A percentile compares a stretch with the other conserved stretches of the same genome.
Evolutionary conservation across 2,113 vertebrate genomes (phyloP).

Genomic region (Martes martes): DNA sequence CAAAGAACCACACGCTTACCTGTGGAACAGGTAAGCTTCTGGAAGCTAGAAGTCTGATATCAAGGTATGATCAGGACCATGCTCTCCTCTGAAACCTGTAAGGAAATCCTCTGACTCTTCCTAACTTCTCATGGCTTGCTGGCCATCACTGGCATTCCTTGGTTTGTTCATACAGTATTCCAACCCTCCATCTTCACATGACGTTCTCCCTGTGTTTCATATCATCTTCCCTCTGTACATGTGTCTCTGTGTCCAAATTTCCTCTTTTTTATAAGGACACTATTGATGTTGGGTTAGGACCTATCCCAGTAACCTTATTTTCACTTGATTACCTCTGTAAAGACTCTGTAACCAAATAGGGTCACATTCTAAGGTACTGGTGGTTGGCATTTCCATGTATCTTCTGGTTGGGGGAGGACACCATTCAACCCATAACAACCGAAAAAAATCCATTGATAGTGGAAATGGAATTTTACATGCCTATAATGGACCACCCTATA

Average conservation of each 20-base stretch:
- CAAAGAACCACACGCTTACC: background rate
- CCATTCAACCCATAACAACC: background rate
- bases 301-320: background rate
- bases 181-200: background rate
- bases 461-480: background rate
- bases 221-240: background rate
- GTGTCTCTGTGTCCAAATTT: background rate
- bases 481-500: background rate
- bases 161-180: background rate
- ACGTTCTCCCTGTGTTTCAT: background rate
- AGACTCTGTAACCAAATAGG: background rate
- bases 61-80: background rate
- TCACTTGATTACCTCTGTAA: background rate
- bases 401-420: background rate
- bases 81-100: background rate
- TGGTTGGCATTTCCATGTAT: background rate
- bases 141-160: background rate
- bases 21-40: background rate
- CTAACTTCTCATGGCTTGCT: background rate
- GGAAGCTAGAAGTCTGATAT: background rate
- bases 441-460: background rate
- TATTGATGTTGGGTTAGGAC: background rate
- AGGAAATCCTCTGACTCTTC: background rate
- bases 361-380: background rate
- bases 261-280: background rate